Base-by-base conservation (phyloP, 2,113 vertebrate genomes). In the Diphyllodes magnificus region DNA sequence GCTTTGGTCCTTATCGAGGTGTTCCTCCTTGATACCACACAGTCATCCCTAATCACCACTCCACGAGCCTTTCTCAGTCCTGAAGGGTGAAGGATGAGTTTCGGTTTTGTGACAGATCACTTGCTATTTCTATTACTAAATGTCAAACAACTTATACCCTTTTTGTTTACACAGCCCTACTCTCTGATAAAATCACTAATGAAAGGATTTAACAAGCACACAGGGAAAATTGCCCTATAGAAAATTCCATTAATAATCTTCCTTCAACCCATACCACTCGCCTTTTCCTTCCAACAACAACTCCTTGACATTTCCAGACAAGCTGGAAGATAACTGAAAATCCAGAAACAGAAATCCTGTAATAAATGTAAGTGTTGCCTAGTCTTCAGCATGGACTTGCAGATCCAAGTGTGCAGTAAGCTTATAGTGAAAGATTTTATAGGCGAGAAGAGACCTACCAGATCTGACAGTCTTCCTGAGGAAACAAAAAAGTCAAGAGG, bases 171-270 rank as follows among this genome's bases (percentile, higher is more conserved):
- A 53, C 31, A 37, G 21, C 25, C 56, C 31, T 64, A 6, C 49
- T 92, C 85, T 82, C 73, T 87, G 80, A 86, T 88, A 96, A 94
- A 84, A 65, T 91, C 86, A 18, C 56, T 72, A 86, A 64, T 60
- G 56, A 75, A 88, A 84, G 35, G 28, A 49, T 92, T 95, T 93
- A 91, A 75, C 49, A 86, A 78, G 56, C 17, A 8, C 59, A 56
- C 40, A 28, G 65, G 65, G 65, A 84, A 88, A 64, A 86, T 3
- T 78, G 25, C 25, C n/a, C 57, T 19, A 31, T 66, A 77, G 64
- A 70, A 80, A 57, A 81, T 31, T 56, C 51, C 33, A 39, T 64
- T 89, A 69, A 65, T 71, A 68, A 51, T 51, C 51, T 68, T 88
- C 25, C 68, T 86, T 81, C 31, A 40, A 49, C 23, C 22, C n/a